phyloP scores from a whole-genome alignment of 2,888 invertebrate genomes.

The Crepidodera aurea region DNA sequence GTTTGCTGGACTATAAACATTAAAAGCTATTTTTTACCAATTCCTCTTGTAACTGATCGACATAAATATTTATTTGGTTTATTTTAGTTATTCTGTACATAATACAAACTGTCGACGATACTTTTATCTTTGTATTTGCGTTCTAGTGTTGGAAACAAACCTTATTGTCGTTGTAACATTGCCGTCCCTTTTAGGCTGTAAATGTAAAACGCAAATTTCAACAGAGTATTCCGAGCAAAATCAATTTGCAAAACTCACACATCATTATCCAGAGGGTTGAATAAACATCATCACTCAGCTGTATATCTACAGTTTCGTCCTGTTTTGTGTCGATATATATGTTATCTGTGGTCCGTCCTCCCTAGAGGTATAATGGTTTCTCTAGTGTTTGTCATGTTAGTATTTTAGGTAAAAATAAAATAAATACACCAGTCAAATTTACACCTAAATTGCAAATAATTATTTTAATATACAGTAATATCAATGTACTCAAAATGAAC shows the following conservation, averaged over 20 bases:
- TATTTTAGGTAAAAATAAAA: too few species aligned
- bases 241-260: conserved; percentile 25
- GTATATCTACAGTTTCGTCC: conserved; percentile 1
- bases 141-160: background rate
- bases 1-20: too few species aligned
- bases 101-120: background rate
- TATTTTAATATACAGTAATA: too few species aligned
- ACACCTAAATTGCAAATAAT: too few species aligned
- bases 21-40: too few species aligned
- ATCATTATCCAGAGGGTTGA: conserved; percentile 22
- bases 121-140: conserved; percentile 1
- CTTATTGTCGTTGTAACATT: conserved; percentile 5
- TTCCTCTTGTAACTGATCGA: too few species aligned
- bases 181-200: background rate
- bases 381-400: too few species aligned
- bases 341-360: background rate
- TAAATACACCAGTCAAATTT: too few species aligned
- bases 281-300: conserved; percentile 22
- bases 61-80: background rate
- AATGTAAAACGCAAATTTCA: conserved; percentile 21
- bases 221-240: conserved; percentile 16
- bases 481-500: too few species aligned
- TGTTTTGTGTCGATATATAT: conserved; percentile 13
- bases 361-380: background rate
- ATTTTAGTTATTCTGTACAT: background rate